A percentile compares a stretch with the other conserved stretches of the same genome.
Evolutionary conservation across 1,140 invertebrate species (phyloP).

Genomic region (Triops cancriformis): DNA sequence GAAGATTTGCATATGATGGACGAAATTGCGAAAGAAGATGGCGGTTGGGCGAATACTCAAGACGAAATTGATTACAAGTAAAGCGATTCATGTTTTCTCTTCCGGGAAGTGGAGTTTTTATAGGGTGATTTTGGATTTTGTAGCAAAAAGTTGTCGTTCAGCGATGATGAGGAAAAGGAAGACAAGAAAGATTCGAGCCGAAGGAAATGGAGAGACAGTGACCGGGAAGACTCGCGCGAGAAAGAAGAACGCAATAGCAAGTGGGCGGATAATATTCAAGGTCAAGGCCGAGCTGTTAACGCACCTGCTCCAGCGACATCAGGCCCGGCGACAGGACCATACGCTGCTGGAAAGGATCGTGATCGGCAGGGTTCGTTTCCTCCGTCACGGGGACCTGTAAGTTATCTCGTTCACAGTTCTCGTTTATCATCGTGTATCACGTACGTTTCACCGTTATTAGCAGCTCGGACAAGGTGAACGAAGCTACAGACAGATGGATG

Average conservation of each 20-base stretch:
- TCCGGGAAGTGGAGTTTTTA: too few relatives aligned
- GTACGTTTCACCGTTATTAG: slow-evolving; percentile 20
- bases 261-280: slow-evolving; percentile 28
- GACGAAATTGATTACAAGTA: slow-evolving; percentile 91
- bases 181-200: slow-evolving; percentile 30
- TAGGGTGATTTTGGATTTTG: slow-evolving; percentile 41
- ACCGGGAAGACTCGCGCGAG: slow-evolving; percentile 16
- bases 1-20: slow-evolving; percentile 86
- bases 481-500: slow-evolving; percentile 41
- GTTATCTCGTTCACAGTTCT: neutral
- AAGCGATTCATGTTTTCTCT: slow-evolving; percentile 35
- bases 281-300: slow-evolving; percentile 23
- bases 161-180: slow-evolving; percentile 67
- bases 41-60: slow-evolving; percentile 75
- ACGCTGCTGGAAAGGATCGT: slow-evolving; percentile 23
- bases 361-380: neutral
- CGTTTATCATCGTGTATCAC: neutral
- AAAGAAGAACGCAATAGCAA: slow-evolving; percentile 22
- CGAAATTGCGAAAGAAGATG: slow-evolving; percentile 70
- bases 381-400: neutral
- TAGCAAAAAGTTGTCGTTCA: slow-evolving; percentile 48
- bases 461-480: slow-evolving; percentile 16
- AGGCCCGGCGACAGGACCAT: slow-evolving; percentile 20
- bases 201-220: slow-evolving; percentile 26
- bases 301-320: neutral